Evolutionary conservation across 2,113 vertebrate species (phyloP).

Genomic region (Campylomormyrus numenius): DNA sequence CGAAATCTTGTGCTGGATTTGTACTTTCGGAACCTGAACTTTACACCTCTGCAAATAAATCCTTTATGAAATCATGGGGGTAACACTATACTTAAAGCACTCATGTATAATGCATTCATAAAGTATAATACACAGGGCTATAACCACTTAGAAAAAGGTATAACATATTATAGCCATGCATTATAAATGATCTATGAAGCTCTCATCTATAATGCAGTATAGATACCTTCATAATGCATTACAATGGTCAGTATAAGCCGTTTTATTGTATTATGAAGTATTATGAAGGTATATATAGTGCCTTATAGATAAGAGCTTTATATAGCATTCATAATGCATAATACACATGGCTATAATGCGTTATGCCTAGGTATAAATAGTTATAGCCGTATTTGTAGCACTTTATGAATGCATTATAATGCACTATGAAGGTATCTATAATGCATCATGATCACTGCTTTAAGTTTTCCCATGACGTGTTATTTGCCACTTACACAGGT

Average conservation of each 20-base stretch:
- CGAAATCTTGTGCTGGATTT: neutral
- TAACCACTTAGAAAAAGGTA: neutral
- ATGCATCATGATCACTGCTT: too few species aligned
- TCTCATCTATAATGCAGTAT: neutral
- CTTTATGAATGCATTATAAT: too few species aligned
- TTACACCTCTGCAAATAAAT: neutral
- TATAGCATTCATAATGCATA: neutral
- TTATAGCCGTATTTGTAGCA: neutral
- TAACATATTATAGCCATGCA: neutral
- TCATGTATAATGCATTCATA: neutral
- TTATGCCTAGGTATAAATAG: neutral
- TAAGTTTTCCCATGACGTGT: neutral
- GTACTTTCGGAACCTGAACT: neutral
- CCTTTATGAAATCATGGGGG: neutral
- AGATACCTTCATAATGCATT: neutral
- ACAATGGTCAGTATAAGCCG: too few species aligned
- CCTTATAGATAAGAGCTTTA: neutral
- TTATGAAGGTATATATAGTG: neutral
- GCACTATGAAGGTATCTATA: too few species aligned
- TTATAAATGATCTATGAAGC: neutral
- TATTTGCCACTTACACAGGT: neutral
- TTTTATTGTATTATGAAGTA: neutral
- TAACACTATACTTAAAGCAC: neutral
- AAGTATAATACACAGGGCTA: neutral
- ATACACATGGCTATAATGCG: neutral